phyloP scores from a whole-genome alignment of 2,113 vertebrate species.

The Ondatra zibethicus region DNA sequence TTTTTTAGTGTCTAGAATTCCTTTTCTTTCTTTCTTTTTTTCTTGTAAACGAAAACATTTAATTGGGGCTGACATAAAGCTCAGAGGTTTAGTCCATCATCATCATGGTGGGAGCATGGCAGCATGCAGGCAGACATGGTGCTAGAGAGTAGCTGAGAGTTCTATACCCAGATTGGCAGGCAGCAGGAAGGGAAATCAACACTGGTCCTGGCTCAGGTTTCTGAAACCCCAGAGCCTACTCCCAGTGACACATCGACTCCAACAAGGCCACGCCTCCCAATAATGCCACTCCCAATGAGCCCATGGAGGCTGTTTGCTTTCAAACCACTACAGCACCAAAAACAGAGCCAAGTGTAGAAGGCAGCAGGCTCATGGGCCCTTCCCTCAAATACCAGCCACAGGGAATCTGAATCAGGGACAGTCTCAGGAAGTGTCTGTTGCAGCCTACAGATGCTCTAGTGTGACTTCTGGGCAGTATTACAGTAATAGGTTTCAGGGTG shows the following conservation, averaged over 20 bases:
- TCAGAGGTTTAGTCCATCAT: background rate
- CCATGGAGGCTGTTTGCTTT: background rate
- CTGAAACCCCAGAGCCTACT: background rate
- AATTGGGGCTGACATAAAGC: background rate
- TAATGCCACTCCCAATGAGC: background rate
- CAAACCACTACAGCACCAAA: background rate
- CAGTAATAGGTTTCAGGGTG: constrained; percentile 32
- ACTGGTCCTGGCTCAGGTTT: background rate
- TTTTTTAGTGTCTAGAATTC: no score
- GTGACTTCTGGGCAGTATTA: background rate
- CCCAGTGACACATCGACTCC: background rate
- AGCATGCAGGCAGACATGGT: background rate
- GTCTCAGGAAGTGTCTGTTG: background rate
- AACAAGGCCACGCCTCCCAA: background rate
- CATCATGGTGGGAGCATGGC: background rate
- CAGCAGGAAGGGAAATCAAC: background rate
- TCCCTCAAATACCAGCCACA: background rate
- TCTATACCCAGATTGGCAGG: background rate
- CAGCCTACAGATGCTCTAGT: background rate
- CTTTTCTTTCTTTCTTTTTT: no score
- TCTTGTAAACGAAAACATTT: background rate
- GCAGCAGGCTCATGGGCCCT: background rate
- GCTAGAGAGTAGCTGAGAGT: background rate
- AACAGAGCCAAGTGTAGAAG: background rate
- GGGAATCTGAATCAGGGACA: background rate